Percentiles rank a stretch among this genome's conserved stretches.
These are phyloP conservation scores for Meliscaeva auricollis DNA, from an alignment of 2,888 invertebrate species.

Conservation along the genomic window DNA sequence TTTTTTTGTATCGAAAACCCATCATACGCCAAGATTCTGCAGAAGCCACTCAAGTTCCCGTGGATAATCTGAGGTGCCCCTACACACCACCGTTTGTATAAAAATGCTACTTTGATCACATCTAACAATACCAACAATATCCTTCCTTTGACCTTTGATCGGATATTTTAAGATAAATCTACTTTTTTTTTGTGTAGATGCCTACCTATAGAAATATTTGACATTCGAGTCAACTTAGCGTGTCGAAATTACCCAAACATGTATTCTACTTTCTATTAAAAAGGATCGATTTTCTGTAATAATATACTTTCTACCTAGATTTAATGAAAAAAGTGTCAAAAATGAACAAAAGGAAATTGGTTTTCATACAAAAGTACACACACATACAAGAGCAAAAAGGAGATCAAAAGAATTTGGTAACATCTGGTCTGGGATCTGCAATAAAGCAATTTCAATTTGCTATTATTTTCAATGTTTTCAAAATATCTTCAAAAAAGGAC, in stretches of 20 bases:
- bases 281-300: slow-evolving; percentile 58
- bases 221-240: slow-evolving; percentile 73
- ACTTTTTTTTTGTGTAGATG: slow-evolving; percentile 15
- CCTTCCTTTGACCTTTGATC: slow-evolving; percentile 60
- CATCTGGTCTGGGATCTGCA: slow-evolving; percentile 56
- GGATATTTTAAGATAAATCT: slow-evolving; percentile 39
- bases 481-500: slow-evolving; percentile 21
- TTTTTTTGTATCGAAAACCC: background rate
- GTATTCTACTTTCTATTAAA: slow-evolving; percentile 66
- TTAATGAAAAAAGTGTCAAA: slow-evolving; percentile 68
- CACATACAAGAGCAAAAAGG: background rate
- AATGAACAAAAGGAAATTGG: slow-evolving; percentile 37
- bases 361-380: slow-evolving; percentile 32
- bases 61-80: slow-evolving; percentile 56
- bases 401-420: slow-evolving; percentile 63
- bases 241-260: slow-evolving; percentile 75
- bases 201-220: slow-evolving; percentile 30
- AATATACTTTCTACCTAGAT: slow-evolving; percentile 47
- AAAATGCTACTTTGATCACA: slow-evolving; percentile 20
- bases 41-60: slow-evolving; percentile 65
- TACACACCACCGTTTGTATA: slow-evolving; percentile 30
- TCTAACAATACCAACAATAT: slow-evolving; percentile 25
- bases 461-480: slow-evolving; percentile 68
- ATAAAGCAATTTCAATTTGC: slow-evolving; percentile 72
- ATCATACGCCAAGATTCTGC: slow-evolving; percentile 47